phyloP scores from a whole-genome alignment of 2,113 vertebrate genomes.

The Gymnorhina tibicen region DNA sequence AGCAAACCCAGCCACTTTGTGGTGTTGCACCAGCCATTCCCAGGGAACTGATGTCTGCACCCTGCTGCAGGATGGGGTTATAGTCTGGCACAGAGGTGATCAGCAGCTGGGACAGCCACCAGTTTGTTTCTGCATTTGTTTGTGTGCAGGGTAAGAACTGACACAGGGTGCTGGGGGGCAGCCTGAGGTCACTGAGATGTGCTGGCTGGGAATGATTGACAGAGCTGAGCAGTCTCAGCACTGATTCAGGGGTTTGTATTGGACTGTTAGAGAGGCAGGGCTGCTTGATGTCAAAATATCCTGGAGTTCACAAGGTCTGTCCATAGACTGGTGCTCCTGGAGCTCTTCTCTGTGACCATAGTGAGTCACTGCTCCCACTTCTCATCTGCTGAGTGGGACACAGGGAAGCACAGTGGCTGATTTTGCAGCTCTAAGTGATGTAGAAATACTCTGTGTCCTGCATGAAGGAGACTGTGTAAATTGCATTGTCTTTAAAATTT shows the following conservation, averaged over 20 bases:
- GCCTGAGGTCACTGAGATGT: background rate
- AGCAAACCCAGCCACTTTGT: background rate
- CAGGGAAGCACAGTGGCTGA: background rate
- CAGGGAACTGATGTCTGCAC: background rate
- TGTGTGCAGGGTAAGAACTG: background rate
- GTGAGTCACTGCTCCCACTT: background rate
- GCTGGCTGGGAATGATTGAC: background rate
- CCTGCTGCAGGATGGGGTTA: background rate
- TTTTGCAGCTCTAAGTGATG: background rate
- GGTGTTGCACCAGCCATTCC: background rate
- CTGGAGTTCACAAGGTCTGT: background rate
- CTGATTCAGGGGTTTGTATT: background rate
- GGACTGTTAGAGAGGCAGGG: background rate
- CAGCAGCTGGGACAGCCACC: background rate
- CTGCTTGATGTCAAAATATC: background rate
- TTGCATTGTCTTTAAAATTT: background rate
- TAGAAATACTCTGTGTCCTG: background rate
- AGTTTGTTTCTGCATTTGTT: background rate
- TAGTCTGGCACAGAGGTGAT: background rate
- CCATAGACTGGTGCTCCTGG: background rate
- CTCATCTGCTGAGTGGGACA: background rate
- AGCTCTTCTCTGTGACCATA: background rate
- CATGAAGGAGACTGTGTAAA: background rate
- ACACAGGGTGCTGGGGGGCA: background rate
- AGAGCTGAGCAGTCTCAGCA: background rate